These are phyloP conservation scores for Muschampia staudingeri DNA, from an alignment of 2,888 invertebrate species.

Conservation along the genomic window DNA sequence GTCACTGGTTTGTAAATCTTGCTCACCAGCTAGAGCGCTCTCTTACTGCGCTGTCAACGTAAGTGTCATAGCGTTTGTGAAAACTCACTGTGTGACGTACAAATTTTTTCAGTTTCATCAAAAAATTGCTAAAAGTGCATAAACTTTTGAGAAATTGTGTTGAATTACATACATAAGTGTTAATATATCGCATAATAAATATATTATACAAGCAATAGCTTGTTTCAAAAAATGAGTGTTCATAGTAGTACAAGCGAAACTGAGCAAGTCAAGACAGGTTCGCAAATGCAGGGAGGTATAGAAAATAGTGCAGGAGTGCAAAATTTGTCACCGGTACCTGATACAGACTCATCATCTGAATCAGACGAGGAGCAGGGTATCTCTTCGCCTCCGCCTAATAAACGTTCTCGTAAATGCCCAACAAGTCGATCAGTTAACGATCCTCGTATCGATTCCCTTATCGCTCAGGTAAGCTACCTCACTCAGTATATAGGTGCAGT, in stretches of 20 bases:
- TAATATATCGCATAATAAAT: too few species aligned
- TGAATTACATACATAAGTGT: background rate
- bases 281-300: background rate
- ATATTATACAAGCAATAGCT: too few species aligned
- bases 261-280: background rate
- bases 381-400: background rate
- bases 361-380: background rate
- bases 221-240: background rate
- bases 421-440: background rate
- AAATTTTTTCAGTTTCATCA: background rate
- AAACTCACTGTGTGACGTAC: background rate
- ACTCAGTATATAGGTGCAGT: background rate
- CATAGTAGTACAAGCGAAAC: background rate
- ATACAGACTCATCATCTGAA: background rate
- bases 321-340: background rate
- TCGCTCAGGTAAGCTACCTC: conserved; percentile 6
- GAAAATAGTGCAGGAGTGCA: background rate
- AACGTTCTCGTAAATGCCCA: background rate
- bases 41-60: background rate
- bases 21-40: conserved; percentile 5
- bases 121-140: background rate
- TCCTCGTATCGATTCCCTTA: background rate
- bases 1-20: too few species aligned
- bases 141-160: background rate
- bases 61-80: conserved; percentile 13